Conservation (phyloP, 2,797 vertebrate genomes). For the Leucoraja ocellata region DNA sequence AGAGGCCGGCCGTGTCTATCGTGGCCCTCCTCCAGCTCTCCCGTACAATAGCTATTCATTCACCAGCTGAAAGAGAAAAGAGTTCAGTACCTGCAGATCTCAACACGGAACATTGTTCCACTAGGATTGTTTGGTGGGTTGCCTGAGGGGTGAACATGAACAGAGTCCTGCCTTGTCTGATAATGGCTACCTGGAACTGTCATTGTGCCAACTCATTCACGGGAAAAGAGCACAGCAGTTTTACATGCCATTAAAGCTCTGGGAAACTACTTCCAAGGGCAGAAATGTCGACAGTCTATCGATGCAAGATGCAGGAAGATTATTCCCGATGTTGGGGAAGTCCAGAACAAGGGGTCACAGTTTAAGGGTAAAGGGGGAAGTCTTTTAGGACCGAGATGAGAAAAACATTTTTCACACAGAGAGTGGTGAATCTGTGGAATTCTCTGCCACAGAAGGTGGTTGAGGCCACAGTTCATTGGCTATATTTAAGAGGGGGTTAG, state of each 20-base stretch:
- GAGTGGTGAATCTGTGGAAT: too few relatives aligned
- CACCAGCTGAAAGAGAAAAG: not conserved
- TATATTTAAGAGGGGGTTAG: too few relatives aligned
- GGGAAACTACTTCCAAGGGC: too few relatives aligned
- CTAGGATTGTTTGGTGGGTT: not conserved
- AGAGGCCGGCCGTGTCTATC: not conserved
- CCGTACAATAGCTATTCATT: not conserved
- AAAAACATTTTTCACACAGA: too few relatives aligned
- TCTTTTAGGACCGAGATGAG: too few relatives aligned
- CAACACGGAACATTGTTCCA: not conserved
- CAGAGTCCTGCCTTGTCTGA: not conserved
- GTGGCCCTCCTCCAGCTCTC: not conserved
- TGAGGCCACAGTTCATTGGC: too few relatives aligned
- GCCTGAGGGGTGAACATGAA: conserved; percentile 13
- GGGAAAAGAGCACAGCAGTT: not conserved
- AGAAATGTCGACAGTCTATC: too few relatives aligned
- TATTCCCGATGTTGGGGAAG: too few relatives aligned
- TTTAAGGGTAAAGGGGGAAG: too few relatives aligned
- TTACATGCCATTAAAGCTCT: not conserved
- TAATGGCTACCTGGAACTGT: not conserved
- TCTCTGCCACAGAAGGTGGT: too few relatives aligned
- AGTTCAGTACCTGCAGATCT: conserved; percentile 5
- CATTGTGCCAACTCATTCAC: not conserved
- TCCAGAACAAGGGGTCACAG: too few relatives aligned
- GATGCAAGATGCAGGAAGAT: too few relatives aligned